phyloP scores from a whole-genome alignment of 1,140 invertebrate genomes.

The Hylaeus anthracinus region DNA sequence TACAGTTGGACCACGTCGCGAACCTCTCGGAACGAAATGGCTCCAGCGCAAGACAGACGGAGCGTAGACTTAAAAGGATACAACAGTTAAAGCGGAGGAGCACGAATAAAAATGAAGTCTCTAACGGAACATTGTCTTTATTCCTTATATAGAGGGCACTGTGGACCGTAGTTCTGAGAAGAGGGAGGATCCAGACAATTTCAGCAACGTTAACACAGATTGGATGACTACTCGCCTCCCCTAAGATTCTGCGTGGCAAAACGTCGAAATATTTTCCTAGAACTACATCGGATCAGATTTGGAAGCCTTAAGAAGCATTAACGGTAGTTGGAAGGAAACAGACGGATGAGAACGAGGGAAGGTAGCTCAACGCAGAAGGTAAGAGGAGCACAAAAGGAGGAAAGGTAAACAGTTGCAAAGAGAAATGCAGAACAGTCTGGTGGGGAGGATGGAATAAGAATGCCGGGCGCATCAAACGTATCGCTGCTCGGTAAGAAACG shows the following conservation, averaged over 20 bases:
- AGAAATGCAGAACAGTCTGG: slow-evolving; percentile 56
- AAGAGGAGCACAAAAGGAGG: slow-evolving; percentile 20
- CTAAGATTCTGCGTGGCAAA: no score
- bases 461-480: slow-evolving; percentile 67
- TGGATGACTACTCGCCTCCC: no score
- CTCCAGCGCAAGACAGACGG: no score
- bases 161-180: not conserved
- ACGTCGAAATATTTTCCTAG: not conserved
- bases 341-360: not conserved
- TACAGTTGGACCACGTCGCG: no score
- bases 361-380: slow-evolving; percentile 18
- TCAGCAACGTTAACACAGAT: no score
- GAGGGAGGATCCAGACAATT: not conserved
- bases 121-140: no score
- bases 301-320: not conserved
- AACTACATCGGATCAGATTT: no score
- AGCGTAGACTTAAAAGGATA: no score
- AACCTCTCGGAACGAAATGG: no score
- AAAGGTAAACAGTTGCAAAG: slow-evolving; percentile 39
- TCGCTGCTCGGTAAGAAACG: slow-evolving; percentile 66
- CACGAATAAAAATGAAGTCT: no score
- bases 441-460: slow-evolving; percentile 55
- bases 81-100: no score
- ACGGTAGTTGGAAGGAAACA: not conserved
- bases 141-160: no score